These are phyloP conservation scores for Peucedramus taeniatus DNA, from an alignment of 2,113 vertebrate species.

Conservation along the genomic window DNA sequence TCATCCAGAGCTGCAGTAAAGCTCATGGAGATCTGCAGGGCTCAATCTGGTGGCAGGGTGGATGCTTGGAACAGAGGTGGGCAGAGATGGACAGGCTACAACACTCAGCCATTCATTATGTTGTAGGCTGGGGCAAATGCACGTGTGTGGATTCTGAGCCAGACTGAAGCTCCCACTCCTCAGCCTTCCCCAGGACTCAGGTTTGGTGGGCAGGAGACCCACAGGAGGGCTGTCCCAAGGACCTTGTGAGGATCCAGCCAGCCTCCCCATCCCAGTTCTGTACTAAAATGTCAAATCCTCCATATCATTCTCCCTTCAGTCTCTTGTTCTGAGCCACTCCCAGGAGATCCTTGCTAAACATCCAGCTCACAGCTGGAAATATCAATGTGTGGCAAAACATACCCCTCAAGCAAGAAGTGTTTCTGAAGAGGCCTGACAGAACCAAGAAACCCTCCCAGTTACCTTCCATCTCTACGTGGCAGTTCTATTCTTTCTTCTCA, in stretches of 20 bases:
- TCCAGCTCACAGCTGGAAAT: not conserved
- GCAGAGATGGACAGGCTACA: not conserved
- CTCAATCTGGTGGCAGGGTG: not conserved
- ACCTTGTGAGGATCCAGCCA: not conserved
- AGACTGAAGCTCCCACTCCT: not conserved
- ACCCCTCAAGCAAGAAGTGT: not conserved
- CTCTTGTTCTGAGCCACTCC: not conserved
- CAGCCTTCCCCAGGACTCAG: not conserved
- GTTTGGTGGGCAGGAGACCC: not conserved
- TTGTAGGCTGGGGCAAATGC: not conserved
- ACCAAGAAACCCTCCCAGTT: not conserved
- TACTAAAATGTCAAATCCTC: not conserved
- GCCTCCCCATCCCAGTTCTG: not conserved
- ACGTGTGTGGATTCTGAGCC: not conserved
- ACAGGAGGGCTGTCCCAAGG: not conserved
- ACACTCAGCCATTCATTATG: not conserved
- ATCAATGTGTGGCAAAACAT: not conserved
- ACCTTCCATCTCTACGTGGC: not conserved
- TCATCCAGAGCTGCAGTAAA: not conserved
- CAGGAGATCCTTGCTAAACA: not conserved
- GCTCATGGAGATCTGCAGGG: not conserved
- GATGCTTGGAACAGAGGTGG: not conserved
- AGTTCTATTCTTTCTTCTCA: not conserved
- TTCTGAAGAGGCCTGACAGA: not conserved
- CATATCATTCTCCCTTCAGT: not conserved